Conservation (phyloP, 2,888 invertebrate species). For the Xestia xanthographa region DNA sequence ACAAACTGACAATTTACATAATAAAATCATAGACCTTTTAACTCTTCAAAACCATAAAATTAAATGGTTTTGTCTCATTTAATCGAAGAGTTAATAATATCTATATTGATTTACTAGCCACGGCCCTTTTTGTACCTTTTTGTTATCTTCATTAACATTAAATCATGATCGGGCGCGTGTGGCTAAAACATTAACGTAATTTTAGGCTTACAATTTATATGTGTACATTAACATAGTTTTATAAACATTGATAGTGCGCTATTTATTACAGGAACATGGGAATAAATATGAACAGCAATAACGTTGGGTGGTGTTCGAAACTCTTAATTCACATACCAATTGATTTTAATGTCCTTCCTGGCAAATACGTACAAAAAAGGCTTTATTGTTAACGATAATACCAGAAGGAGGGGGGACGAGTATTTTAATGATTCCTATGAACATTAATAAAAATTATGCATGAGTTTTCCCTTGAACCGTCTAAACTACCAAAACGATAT, state of each 20-base stretch:
- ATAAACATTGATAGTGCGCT: constrained; percentile 42
- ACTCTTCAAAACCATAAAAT: constrained; percentile 28
- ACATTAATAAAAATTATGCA: constrained; percentile 16
- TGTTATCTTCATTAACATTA: constrained; percentile 52
- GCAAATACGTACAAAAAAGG: background rate
- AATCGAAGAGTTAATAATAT: constrained; percentile 16
- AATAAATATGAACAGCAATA: constrained; percentile 27
- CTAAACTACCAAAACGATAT: constrained; percentile 27
- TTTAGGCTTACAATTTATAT: constrained; percentile 26
- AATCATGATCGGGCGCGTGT: constrained; percentile 58
- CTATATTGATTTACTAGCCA: background rate
- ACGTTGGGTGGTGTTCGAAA: background rate
- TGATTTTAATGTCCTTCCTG: constrained; percentile 8
- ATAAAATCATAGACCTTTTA: constrained; percentile 64
- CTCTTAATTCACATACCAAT: background rate
- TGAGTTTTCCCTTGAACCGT: constrained; percentile 19
- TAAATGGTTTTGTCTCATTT: constrained; percentile 22
- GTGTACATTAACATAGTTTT: constrained; percentile 46
- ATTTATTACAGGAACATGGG: constrained; percentile 44
- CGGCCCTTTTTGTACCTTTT: constrained; percentile 22
- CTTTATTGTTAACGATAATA: constrained; percentile 6
- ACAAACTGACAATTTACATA: constrained; percentile 70
- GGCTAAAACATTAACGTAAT: constrained; percentile 42
- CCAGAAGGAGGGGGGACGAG: background rate
- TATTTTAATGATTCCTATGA: constrained; percentile 8